Evolutionary conservation across 2,888 invertebrate genomes (phyloP), one percentile per base, ranked within the genome.

Genomic region (Apoderus coryli): DNA sequence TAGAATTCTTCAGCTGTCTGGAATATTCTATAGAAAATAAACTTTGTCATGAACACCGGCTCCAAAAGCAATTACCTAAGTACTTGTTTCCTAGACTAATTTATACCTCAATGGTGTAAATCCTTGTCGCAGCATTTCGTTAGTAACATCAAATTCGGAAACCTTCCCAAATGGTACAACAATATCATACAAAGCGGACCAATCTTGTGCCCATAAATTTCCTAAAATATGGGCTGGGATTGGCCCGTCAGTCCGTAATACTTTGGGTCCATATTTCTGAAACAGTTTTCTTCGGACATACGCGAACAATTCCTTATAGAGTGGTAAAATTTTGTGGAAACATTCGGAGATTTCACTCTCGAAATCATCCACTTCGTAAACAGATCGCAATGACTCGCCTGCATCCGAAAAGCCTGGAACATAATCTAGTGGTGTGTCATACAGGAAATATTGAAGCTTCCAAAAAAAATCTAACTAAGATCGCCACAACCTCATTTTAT

Each of bases 141-240:
- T 60, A 0, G 84, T 84, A 10, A 85, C 76, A 47, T 88, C 85
- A 1, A 78, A 53, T 39, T 67, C 68, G 2, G 68, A 68, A 4
- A 72, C 69, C 29, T 74, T 69, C 0, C 77, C 75, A 52, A 74
- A 86, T 0, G 88, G 82, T 52, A 73, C 70, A 35, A 84, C 74
- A 19, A 79, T 52, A 37, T 79, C 76, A 49, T 70, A 69, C 26
- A 84, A 69, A 9, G 74, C 72, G 40, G 72, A 72, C 84, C 84
- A 85, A 44, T 76, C 75, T 52, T 85, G 84, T 0, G 76, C 76
- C 84, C 84, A 85, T 70, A 84, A 72, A 54, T 84, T 80, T 9
- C 86, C 88, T 9, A 89, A 52, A 9, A 89, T 50, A 61, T 89
- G 88, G 0, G 82, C 81, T 0, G 89, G 88, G 31, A 90, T 70